phyloP scores from a whole-genome alignment of 2,797 vertebrate genomes.

The Sebastes trivittatus region DNA sequence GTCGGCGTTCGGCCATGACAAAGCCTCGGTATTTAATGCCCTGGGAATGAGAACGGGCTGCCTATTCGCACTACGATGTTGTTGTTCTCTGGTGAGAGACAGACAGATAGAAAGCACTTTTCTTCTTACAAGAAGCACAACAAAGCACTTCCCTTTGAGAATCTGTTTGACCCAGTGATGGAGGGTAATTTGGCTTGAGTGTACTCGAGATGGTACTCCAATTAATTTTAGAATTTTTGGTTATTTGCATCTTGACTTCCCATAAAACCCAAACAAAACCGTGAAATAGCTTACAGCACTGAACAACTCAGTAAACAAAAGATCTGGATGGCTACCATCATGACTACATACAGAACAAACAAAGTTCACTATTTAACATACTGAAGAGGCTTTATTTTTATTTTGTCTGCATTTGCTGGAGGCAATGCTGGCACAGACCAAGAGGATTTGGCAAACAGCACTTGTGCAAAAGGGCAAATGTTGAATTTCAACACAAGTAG shows the following conservation, averaged over 20 bases:
- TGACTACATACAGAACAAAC: constrained; percentile 20
- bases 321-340: constrained; percentile 14
- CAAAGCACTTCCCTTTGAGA: constrained; percentile 29
- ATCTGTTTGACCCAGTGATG: constrained; percentile 30
- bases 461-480: constrained; percentile 48
- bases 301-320: background rate
- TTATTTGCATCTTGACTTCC: constrained; percentile 18
- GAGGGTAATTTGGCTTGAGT: constrained; percentile 32
- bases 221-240: background rate
- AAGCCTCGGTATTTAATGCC: too few species aligned
- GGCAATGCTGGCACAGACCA: constrained; percentile 37
- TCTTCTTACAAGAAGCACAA: background rate
- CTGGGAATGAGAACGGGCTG: too few species aligned
- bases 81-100: background rate
- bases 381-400: constrained; percentile 24
- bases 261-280: constrained; percentile 13
- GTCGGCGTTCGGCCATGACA: too few species aligned
- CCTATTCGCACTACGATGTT: too few species aligned
- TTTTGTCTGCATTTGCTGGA: constrained; percentile 22
- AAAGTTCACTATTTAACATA: constrained; percentile 26
- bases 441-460: constrained; percentile 37
- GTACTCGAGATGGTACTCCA: background rate
- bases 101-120: background rate
- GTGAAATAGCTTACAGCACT: background rate
- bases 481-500: constrained; percentile 32